Conservation (phyloP, 2,888 invertebrate genomes). For the Chaitophorus viminalis region DNA sequence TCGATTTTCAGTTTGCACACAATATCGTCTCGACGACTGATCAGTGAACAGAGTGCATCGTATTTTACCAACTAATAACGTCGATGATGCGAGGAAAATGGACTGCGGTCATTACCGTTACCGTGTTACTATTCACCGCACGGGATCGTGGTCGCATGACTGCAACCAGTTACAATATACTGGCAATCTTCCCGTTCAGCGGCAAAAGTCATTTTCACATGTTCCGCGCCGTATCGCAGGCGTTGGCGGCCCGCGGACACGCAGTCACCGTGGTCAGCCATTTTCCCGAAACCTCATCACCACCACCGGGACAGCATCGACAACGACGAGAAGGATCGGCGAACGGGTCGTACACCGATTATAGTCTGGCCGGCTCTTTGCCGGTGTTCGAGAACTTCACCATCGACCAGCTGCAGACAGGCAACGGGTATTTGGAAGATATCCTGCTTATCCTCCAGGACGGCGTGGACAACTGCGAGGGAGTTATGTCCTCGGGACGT, state of each 20-base stretch:
- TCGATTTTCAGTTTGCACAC: no score
- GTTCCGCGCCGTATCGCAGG: constrained; percentile 22
- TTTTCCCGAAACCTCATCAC: constrained; percentile 16
- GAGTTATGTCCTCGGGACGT: constrained; percentile 56
- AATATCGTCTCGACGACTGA: no score
- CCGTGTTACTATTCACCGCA: not conserved
- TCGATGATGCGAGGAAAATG: not conserved
- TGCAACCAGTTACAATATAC: constrained; percentile 62
- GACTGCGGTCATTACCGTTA: not conserved
- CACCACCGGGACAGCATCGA: not conserved
- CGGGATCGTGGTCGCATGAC: not conserved
- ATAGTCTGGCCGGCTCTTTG: constrained; percentile 24
- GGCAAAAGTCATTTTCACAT: constrained; percentile 65
- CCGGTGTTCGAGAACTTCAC: constrained; percentile 43
- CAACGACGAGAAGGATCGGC: not conserved
- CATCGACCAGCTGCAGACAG: constrained; percentile 60
- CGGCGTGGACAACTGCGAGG: constrained; percentile 62
- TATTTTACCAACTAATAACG: no score
- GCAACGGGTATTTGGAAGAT: constrained; percentile 58
- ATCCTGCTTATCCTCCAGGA: constrained; percentile 57
- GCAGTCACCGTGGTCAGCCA: constrained; percentile 41
- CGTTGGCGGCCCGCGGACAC: constrained; percentile 22
- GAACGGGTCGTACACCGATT: constrained; percentile 7
- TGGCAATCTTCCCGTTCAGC: constrained; percentile 65
- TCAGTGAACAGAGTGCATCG: no score